Percentiles rank a stretch among this genome's conserved stretches.
Evolutionary conservation across 2,888 invertebrate species (phyloP).

Genomic region (Emmelina monodactyla): DNA sequence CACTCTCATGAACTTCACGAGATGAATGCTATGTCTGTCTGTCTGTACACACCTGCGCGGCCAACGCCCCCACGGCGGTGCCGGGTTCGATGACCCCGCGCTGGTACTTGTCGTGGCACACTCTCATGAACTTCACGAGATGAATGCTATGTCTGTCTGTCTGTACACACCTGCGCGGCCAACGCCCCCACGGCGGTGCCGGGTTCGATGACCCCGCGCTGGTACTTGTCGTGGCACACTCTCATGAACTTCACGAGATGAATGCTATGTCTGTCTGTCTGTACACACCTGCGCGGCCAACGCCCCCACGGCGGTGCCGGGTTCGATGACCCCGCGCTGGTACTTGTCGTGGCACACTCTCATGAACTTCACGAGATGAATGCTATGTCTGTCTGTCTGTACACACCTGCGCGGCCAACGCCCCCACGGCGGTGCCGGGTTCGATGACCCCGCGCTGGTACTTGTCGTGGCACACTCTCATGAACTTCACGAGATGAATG

Average conservation of each 20-base stretch:
- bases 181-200: constrained; percentile 78
- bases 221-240: too few relatives aligned
- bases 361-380: too few relatives aligned
- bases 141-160: too few relatives aligned
- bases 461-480: too few relatives aligned
- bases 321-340: too few relatives aligned
- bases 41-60: constrained; percentile 74
- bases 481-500: too few relatives aligned
- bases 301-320: too few relatives aligned
- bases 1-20: constrained; percentile 72
- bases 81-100: not conserved
- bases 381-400: not conserved
- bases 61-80: constrained; percentile 71
- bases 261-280: too few relatives aligned
- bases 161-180: constrained; percentile 11
- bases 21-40: too few relatives aligned
- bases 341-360: too few relatives aligned
- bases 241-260: too few relatives aligned
- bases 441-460: constrained; percentile 69
- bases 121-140: not conserved
- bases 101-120: not conserved
- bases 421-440: constrained; percentile 95
- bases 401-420: constrained; percentile 81
- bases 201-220: constrained; percentile 87
- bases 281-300: too few relatives aligned